phyloP scores from a whole-genome alignment of 2,113 vertebrate genomes.

The Pseudorhombus dupliciocellatus region DNA sequence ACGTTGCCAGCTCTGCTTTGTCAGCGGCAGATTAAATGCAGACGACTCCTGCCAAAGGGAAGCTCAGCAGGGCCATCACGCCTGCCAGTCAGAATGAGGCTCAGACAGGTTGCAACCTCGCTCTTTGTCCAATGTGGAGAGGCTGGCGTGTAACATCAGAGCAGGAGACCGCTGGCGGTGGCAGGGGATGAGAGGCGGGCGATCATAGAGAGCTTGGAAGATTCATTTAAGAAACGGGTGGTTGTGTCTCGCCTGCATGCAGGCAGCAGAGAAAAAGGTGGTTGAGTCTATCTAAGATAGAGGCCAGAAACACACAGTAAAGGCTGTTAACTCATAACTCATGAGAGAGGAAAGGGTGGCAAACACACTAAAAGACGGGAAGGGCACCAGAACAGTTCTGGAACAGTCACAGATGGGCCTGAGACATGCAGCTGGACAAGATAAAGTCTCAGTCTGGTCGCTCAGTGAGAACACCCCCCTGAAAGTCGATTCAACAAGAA shows the following conservation, averaged over 20 bases:
- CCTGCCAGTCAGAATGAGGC: slow-evolving; percentile 48
- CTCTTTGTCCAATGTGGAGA: slow-evolving; percentile 59
- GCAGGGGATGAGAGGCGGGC: slow-evolving; percentile 8
- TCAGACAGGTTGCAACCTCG: slow-evolving; percentile 59
- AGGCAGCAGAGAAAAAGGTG: background rate
- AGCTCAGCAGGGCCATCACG: slow-evolving; percentile 38
- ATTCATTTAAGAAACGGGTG: slow-evolving; percentile 6
- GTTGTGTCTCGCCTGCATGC: slow-evolving; percentile 9
- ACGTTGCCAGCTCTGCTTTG: slow-evolving; percentile 22
- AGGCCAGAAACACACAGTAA: slow-evolving; percentile 31
- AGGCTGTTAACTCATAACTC: background rate
- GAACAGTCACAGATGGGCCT: too few relatives aligned
- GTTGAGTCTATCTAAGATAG: slow-evolving; percentile 4
- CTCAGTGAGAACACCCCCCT: too few relatives aligned
- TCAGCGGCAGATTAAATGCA: slow-evolving; percentile 49
- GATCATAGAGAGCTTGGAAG: slow-evolving; percentile 9
- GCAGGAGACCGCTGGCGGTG: background rate
- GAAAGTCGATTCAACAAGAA: too few relatives aligned
- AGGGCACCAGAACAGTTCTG: too few relatives aligned
- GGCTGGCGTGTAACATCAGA: slow-evolving; percentile 35
- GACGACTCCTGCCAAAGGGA: slow-evolving; percentile 36
- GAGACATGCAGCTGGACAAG: too few relatives aligned
- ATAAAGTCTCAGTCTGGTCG: too few relatives aligned
- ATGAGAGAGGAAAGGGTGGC: too few relatives aligned
- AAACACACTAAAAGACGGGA: too few relatives aligned